Percentiles rank a stretch among this genome's conserved stretches.
These are phyloP conservation scores for Yponomeuta sedellus DNA, from an alignment of 2,888 invertebrate species.

Conservation along the genomic window DNA sequence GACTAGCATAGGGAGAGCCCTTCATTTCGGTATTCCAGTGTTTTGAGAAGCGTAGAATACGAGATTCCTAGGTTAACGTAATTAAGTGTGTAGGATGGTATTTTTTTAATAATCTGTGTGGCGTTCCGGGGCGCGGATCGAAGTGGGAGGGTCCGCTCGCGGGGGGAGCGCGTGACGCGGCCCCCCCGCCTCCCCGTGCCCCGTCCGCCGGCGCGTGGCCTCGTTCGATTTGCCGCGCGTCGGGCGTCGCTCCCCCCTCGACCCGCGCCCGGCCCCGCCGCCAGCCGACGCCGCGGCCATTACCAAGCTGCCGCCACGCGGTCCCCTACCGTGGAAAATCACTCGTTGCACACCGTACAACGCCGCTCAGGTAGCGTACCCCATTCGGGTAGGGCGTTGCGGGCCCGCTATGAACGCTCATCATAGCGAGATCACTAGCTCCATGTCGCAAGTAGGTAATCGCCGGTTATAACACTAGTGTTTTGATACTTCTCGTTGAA, in stretches of 20 bases:
- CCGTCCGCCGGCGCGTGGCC: constrained; percentile 55
- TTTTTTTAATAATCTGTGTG: constrained; percentile 40
- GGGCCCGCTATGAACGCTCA: constrained; percentile 34
- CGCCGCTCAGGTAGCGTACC: constrained; percentile 29
- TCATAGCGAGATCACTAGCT: constrained; percentile 27
- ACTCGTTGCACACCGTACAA: constrained; percentile 50
- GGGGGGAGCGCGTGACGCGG: constrained; percentile 33
- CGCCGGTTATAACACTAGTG: constrained; percentile 39
- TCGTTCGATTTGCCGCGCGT: constrained; percentile 69
- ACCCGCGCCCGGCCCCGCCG: constrained; percentile 20
- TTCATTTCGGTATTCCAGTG: constrained; percentile 64
- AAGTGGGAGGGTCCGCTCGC: constrained; percentile 38
- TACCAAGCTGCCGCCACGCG: constrained; percentile 60
- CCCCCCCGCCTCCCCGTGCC: constrained; percentile 50
- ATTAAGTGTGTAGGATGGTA: constrained; percentile 67
- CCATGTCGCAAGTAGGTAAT: constrained; percentile 26
- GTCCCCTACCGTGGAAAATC: constrained; percentile 51
- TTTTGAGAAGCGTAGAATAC: constrained; percentile 59
- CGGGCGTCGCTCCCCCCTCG: constrained; percentile 40
- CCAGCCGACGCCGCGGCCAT: constrained; percentile 40
- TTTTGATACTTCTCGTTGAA: constrained; percentile 53
- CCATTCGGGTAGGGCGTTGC: constrained; percentile 20
- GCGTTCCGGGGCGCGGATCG: constrained; percentile 31
- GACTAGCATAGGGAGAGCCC: constrained; percentile 51
- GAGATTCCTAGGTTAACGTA: constrained; percentile 73